These are phyloP conservation scores for Podabrus alpinus DNA, from an alignment of 2,888 invertebrate genomes.

Conservation along the genomic window DNA sequence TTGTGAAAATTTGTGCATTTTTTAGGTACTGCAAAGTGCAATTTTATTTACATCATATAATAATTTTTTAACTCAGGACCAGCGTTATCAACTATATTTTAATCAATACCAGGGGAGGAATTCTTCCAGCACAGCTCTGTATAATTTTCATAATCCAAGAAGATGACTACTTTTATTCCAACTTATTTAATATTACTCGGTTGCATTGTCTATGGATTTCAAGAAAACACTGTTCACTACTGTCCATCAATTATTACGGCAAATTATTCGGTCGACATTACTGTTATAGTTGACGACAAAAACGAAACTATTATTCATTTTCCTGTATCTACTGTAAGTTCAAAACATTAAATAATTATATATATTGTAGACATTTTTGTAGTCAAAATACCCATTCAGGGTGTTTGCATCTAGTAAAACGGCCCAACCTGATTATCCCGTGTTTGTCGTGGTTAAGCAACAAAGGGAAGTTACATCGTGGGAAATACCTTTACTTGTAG, in stretches of 20 bases:
- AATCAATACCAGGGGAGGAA: too few relatives aligned
- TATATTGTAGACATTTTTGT: not conserved
- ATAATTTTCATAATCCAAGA: too few relatives aligned
- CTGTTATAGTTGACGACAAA: not conserved
- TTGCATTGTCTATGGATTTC: not conserved
- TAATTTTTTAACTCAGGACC: too few relatives aligned
- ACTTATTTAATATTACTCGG: not conserved
- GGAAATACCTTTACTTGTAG: constrained; percentile 38
- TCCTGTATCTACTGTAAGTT: not conserved
- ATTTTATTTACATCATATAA: too few relatives aligned
- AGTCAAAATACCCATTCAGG: constrained; percentile 10
- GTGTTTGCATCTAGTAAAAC: constrained; percentile 7
- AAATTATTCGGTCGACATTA: not conserved
- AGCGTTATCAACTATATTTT: too few relatives aligned
- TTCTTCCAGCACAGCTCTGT: too few relatives aligned
- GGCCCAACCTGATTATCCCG: constrained; percentile 4
- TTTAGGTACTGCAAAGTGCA: too few relatives aligned
- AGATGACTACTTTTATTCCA: not conserved
- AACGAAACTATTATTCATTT: not conserved
- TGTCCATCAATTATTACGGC: not conserved
- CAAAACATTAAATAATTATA: not conserved
- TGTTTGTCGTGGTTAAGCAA: constrained; percentile 67
- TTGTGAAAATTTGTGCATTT: too few relatives aligned
- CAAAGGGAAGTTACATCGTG: constrained; percentile 58
- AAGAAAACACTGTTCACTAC: too few relatives aligned